phyloP scores from a whole-genome alignment of 1,140 invertebrate genomes.

The Tenebrio molitor region DNA sequence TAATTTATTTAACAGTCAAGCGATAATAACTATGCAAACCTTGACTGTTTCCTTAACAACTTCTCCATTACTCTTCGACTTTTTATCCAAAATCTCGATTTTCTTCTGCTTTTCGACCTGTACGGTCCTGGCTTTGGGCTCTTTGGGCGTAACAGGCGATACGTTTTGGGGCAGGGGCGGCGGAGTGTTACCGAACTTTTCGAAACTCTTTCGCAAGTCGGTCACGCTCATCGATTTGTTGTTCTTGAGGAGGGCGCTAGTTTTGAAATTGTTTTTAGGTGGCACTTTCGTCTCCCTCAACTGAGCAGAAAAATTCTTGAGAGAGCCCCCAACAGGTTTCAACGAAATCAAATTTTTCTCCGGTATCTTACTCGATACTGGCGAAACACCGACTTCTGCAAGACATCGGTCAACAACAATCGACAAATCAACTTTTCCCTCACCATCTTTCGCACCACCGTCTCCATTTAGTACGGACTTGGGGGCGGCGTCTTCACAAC shows the following conservation, averaged over 20 bases:
- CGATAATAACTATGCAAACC: conserved; percentile 21
- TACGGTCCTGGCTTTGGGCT: conserved; percentile 42
- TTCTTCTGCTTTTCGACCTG: not conserved
- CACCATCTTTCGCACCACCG: conserved; percentile 4
- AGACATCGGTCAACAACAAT: not conserved
- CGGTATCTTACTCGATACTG: not conserved
- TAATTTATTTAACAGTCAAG: conserved; percentile 37
- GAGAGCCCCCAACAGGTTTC: conserved; percentile 1
- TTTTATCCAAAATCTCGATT: conserved; percentile 21
- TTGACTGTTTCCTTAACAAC: conserved; percentile 28
- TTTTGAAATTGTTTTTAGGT: not conserved
- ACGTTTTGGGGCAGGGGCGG: conserved; percentile 64
- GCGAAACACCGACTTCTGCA: conserved; percentile 13
- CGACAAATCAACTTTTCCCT: not conserved
- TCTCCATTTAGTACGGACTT: conserved; percentile 11
- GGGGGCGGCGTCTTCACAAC: conserved; percentile 8
- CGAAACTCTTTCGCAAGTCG: conserved; percentile 75
- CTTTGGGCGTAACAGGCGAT: not conserved
- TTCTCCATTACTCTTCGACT: conserved; percentile 45
- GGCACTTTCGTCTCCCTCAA: conserved; percentile 5
- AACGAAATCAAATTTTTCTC: conserved; percentile 16
- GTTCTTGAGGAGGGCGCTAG: not conserved
- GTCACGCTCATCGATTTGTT: conserved; percentile 68
- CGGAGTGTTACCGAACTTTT: conserved; percentile 67
- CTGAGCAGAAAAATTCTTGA: conserved; percentile 4